Percentiles rank a stretch among this genome's conserved stretches.
Evolutionary conservation across 2,113 vertebrate species (phyloP).

Genomic region (Lasiurus cinereus): DNA sequence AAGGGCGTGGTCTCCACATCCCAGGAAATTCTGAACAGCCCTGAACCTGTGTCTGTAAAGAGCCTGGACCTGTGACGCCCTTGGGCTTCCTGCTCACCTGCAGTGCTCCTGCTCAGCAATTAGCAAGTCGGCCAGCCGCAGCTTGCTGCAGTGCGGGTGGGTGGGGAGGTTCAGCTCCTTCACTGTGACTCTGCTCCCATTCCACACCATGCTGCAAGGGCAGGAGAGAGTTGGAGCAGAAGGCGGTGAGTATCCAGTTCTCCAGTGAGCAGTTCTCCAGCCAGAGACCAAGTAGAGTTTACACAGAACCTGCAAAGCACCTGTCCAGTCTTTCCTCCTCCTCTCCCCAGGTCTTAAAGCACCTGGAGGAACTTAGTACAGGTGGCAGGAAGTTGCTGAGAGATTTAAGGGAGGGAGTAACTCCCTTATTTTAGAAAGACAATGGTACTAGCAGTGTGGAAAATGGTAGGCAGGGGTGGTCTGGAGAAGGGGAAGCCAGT

Average conservation of each 20-base stretch:
- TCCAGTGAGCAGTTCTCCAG: neutral
- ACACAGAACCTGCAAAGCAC: neutral
- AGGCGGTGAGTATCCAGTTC: neutral
- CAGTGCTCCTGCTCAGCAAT: constrained; percentile 90
- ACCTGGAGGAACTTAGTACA: neutral
- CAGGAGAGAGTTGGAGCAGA: neutral
- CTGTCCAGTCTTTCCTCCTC: neutral
- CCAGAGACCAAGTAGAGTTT: neutral
- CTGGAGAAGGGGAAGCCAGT: neutral
- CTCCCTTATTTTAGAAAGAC: neutral
- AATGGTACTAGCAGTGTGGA: neutral
- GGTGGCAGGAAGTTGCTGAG: neutral
- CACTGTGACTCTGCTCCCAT: constrained; percentile 91
- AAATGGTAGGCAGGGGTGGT: neutral
- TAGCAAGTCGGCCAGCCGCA: constrained; percentile 87
- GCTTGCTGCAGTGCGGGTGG: constrained; percentile 75
- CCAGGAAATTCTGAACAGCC: neutral
- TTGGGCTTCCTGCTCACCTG: constrained; percentile 84
- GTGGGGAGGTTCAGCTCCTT: constrained; percentile 87
- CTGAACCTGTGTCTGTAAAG: neutral
- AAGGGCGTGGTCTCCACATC: neutral
- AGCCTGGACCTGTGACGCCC: neutral
- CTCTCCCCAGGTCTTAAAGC: neutral
- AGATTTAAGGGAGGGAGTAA: neutral
- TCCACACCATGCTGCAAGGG: constrained; percentile 89